Base-by-base conservation (phyloP, 2,113 vertebrate genomes). In the Ranitomeya variabilis region DNA sequence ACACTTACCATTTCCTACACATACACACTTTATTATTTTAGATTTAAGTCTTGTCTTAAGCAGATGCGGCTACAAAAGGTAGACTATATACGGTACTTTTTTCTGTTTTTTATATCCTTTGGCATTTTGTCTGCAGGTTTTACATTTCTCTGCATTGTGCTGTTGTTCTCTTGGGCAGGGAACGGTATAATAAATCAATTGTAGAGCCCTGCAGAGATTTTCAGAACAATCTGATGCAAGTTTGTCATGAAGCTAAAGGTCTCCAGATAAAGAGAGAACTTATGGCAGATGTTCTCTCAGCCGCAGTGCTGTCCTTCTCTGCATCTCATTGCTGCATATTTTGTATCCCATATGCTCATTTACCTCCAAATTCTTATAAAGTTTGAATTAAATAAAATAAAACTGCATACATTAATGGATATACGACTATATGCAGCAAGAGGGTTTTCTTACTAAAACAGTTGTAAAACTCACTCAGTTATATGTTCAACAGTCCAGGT, bases 331-430 rank as follows among this genome's bases (percentile, higher is more conserved):
- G 62, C 23, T 26, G 74, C 45, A 60, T 23, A 37, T 26, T 45
- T 45, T 82, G 31, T 45, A 54, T 73, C 66, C 21, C 79, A 82
- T 79, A 87, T 87, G 86, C 86, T 74, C 78, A 81, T 79, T 87
- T 69, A 59, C 55, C 54, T 23, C 13, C 69, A 37, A 13, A 31
- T 37, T 71, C n/a, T 62, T 18, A 81, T 45, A 52, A 21, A 67
- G 19, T 23, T 19, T 23, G 7, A 12, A 52, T 83, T 83, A 52
- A 8, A 21, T 14, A 26, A 45, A 69, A 16, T 2, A 23, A 1
- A 14, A 54, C 12, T 67, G 62, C 54, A n/a, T 23, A n/a, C 62
- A 26, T n/a, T 54, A 83, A 16, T 69, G 21, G 14, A n/a, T 16
- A 67, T 23, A 67, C 0, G 45, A 52, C 19, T 14, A 52, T 21